phyloP scores from a whole-genome alignment of 2,797 vertebrate genomes.

The Pipistrellus nathusii region DNA sequence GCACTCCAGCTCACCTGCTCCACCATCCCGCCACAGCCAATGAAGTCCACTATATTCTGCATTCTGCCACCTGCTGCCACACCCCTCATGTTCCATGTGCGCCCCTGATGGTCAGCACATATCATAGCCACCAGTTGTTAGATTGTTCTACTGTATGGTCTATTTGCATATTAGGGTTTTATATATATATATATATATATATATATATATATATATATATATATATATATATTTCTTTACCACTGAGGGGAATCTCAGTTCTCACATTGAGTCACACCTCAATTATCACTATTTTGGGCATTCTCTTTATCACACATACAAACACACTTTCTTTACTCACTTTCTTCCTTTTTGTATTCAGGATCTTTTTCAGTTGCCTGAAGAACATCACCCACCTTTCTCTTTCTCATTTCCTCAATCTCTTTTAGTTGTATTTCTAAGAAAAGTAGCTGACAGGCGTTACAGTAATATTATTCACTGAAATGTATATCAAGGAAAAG shows the following conservation, averaged over 20 bases:
- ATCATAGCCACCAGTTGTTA: too few species aligned
- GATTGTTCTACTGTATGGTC: too few species aligned
- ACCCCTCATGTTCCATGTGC: too few species aligned
- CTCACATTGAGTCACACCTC: background rate
- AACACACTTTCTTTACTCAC: background rate
- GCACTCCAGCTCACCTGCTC: too few species aligned
- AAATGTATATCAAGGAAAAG: slow-evolving; percentile 50
- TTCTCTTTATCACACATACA: background rate
- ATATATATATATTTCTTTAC: background rate
- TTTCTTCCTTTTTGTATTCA: background rate
- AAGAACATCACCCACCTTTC: background rate
- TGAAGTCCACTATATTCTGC: too few species aligned
- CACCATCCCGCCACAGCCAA: too few species aligned
- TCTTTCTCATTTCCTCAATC: slow-evolving; percentile 33
- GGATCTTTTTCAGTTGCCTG: background rate
- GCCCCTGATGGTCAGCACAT: too few species aligned
- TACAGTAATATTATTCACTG: slow-evolving; percentile 53
- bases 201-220: too few species aligned
- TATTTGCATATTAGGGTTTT: too few species aligned
- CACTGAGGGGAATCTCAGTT: background rate
- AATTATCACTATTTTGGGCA: background rate
- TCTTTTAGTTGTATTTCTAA: slow-evolving; percentile 53
- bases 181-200: too few species aligned
- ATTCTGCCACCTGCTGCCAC: too few species aligned
- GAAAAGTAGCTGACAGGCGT: slow-evolving; percentile 59